phyloP scores from a whole-genome alignment of 2,113 vertebrate genomes.

The Pungitius pungitius region DNA sequence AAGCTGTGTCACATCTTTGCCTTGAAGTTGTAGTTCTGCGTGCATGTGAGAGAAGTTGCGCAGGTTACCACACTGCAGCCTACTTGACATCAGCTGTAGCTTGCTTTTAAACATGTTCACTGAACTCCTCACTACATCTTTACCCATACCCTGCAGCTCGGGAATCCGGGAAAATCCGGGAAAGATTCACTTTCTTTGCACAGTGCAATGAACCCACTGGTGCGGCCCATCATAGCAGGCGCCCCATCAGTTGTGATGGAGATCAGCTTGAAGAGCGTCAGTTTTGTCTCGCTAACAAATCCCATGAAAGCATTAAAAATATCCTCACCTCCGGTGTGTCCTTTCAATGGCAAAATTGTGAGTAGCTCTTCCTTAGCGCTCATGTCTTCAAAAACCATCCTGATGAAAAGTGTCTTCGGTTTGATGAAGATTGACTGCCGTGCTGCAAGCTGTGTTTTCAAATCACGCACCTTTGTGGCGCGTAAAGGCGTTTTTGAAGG shows the following conservation, averaged over 20 bases:
- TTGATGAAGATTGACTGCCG: no score
- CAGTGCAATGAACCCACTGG: neutral
- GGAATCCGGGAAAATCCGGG: neutral
- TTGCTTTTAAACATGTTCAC: no score
- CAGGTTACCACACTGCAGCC: no score
- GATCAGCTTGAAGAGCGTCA: neutral
- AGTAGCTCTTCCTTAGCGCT: slow-evolving; percentile 15
- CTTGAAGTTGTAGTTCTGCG: no score
- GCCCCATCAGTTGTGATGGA: slow-evolving; percentile 1
- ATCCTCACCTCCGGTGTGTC: neutral
- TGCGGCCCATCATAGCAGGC: neutral
- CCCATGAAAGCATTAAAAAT: slow-evolving; percentile 3
- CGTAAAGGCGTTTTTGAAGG: no score
- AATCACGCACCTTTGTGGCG: no score
- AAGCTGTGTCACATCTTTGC: no score
- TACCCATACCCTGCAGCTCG: no score
- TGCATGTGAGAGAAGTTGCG: no score
- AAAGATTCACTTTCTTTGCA: neutral
- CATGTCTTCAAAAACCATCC: slow-evolving; percentile 28
- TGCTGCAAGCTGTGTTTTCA: no score
- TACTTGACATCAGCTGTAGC: no score
- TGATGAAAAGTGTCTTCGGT: neutral
- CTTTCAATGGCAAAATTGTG: slow-evolving; percentile 3
- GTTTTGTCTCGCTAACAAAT: neutral
- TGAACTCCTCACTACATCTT: no score